A percentile compares a stretch with the other conserved stretches of the same genome.
Evolutionary conservation across 2,113 vertebrate species (phyloP).

Genomic region (Embiotoca jacksoni): DNA sequence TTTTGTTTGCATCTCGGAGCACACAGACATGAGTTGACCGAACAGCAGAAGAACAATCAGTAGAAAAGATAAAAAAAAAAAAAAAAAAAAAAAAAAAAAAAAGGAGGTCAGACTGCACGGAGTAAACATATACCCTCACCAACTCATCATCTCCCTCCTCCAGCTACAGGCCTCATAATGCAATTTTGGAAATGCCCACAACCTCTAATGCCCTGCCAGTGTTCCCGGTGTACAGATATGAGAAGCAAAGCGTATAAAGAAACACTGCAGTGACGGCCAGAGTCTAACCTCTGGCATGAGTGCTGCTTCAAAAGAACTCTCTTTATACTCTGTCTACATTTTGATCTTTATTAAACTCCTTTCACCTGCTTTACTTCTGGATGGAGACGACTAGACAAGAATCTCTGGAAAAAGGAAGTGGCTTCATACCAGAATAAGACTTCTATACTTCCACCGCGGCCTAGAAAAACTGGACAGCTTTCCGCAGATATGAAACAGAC

Average conservation of each 20-base stretch:
- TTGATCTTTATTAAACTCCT: slow-evolving; percentile 36
- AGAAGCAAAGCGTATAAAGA: slow-evolving; percentile 30
- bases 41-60: slow-evolving; percentile 60
- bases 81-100: slow-evolving; percentile 40
- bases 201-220: slow-evolving; percentile 44
- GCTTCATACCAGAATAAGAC: slow-evolving; percentile 36
- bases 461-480: slow-evolving; percentile 13
- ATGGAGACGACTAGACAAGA: slow-evolving; percentile 16
- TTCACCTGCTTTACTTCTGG: slow-evolving; percentile 36
- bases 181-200: slow-evolving; percentile 62
- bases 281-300: slow-evolving; percentile 41
- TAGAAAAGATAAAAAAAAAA: slow-evolving; percentile 46
- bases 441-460: slow-evolving; percentile 20
- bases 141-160: slow-evolving; percentile 33
- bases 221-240: slow-evolving; percentile 51
- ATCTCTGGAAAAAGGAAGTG: slow-evolving; percentile 35
- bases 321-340: slow-evolving; percentile 41
- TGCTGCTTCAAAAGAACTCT: slow-evolving; percentile 43
- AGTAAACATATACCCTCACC: slow-evolving; percentile 56
- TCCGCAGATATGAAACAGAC: slow-evolving; percentile 25
- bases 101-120: slow-evolving; percentile 64
- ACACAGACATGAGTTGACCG: slow-evolving; percentile 65
- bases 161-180: slow-evolving; percentile 32
- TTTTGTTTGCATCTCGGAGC: slow-evolving; percentile 70
- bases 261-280: slow-evolving; percentile 17